Conservation (phyloP, 2,888 invertebrate genomes). For the Sesamia inferens region DNA sequence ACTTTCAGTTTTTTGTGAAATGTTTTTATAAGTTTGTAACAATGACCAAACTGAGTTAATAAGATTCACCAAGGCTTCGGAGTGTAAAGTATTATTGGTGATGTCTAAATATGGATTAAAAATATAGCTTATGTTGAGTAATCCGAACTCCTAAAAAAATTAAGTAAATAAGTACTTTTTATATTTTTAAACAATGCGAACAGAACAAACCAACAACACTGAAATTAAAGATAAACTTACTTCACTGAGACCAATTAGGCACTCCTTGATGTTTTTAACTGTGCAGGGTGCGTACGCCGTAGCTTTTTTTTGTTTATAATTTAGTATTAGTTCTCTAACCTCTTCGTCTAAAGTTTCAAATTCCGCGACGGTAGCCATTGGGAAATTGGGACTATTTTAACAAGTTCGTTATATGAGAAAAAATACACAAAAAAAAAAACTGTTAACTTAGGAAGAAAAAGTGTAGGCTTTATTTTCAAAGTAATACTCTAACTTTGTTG, state of each 20-base stretch:
- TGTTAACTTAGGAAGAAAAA: neutral
- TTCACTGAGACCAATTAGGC: slow-evolving; percentile 84
- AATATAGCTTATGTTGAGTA: slow-evolving; percentile 80
- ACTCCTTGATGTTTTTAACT: slow-evolving; percentile 80
- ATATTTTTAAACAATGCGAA: neutral
- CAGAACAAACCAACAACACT: neutral
- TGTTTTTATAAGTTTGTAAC: slow-evolving; percentile 79
- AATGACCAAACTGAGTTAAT: slow-evolving; percentile 83
- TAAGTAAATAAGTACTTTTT: neutral
- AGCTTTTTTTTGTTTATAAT: slow-evolving; percentile 84
- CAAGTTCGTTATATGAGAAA: neutral
- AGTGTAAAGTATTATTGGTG: slow-evolving; percentile 68
- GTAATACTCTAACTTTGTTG: neutral
- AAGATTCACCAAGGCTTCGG: slow-evolving; percentile 80
- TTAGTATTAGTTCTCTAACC: slow-evolving; percentile 83
- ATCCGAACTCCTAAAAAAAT: slow-evolving; percentile 80
- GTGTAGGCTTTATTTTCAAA: slow-evolving; percentile 2
- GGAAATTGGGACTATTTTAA: slow-evolving; percentile 50
- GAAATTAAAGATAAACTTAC: slow-evolving; percentile 63
- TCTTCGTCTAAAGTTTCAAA: slow-evolving; percentile 82
- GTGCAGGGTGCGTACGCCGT: slow-evolving; percentile 85
- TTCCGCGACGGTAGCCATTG: slow-evolving; percentile 65
- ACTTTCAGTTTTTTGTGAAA: slow-evolving; percentile 74
- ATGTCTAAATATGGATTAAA: slow-evolving; percentile 85
- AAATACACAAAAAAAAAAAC: slow-evolving; percentile 3